Conservation (phyloP, 2,113 vertebrate species). For the Phyllostomus discolor region DNA sequence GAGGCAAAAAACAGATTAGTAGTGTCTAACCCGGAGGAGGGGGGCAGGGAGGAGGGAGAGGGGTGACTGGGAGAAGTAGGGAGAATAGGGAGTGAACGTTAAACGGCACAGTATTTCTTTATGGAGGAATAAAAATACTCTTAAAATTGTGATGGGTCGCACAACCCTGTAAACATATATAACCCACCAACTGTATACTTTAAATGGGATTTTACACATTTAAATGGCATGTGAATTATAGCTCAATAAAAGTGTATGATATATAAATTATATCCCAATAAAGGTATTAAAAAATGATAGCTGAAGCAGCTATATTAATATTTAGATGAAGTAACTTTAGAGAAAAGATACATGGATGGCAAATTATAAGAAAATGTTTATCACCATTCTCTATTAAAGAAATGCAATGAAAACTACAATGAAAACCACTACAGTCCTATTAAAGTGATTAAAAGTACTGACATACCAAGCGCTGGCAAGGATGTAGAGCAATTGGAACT, state of each 20-base stretch:
- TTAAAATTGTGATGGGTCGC: background rate
- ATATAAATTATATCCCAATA: background rate
- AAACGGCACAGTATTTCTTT: background rate
- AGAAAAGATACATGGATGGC: background rate
- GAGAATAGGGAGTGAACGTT: background rate
- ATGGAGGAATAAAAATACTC: background rate
- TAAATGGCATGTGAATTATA: background rate
- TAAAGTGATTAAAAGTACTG: background rate
- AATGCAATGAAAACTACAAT: background rate
- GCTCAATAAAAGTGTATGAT: background rate
- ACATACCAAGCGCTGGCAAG: background rate
- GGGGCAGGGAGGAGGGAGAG: too few species aligned
- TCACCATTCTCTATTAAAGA: background rate
- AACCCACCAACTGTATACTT: background rate
- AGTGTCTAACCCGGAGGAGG: background rate
- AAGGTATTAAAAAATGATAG: background rate
- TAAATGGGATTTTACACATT: background rate
- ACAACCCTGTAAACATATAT: background rate
- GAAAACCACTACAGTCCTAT: background rate
- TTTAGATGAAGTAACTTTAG: background rate
- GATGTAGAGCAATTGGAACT: background rate
- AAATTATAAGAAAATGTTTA: background rate
- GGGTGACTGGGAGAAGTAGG: background rate
- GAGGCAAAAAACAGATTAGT: background rate
- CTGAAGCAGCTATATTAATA: background rate